These are phyloP conservation scores for Tinea semifulvella DNA, from an alignment of 2,888 invertebrate species.

Conservation along the genomic window DNA sequence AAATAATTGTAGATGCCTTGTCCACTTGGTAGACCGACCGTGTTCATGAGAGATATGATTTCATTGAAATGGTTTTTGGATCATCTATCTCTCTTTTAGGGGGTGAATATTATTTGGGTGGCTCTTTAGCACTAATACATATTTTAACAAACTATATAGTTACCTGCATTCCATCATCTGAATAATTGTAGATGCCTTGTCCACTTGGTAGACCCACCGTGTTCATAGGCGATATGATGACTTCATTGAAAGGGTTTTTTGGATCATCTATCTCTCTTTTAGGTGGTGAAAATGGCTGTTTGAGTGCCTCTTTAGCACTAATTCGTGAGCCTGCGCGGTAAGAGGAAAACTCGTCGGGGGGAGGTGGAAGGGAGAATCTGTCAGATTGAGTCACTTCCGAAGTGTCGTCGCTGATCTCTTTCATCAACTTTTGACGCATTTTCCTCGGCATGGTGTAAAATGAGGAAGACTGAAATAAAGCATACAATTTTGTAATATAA, in stretches of 20 bases:
- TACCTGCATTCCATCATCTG: conserved; percentile 42
- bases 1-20: too few relatives aligned
- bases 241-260: conserved; percentile 35
- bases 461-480: conserved; percentile 21
- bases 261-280: conserved; percentile 20
- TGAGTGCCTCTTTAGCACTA: conserved; percentile 27
- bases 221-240: conserved; percentile 43
- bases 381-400: conserved; percentile 57
- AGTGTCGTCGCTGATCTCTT: conserved; percentile 48
- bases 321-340: conserved; percentile 49
- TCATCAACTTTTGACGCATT: conserved; percentile 42
- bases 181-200: conserved; percentile 44
- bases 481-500: too few relatives aligned
- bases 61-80: too few relatives aligned
- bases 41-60: too few relatives aligned
- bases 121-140: too few relatives aligned
- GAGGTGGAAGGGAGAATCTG: conserved; percentile 54
- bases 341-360: conserved; percentile 53
- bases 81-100: too few relatives aligned
- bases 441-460: conserved; percentile 60
- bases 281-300: conserved; percentile 29
- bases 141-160: too few relatives aligned
- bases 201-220: conserved; percentile 51
- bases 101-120: too few relatives aligned
- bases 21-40: too few relatives aligned